A percentile compares a stretch with the other conserved stretches of the same genome.
Evolutionary conservation across 2,797 vertebrate genomes (phyloP).

Genomic region (Aulostomus chinensis): DNA sequence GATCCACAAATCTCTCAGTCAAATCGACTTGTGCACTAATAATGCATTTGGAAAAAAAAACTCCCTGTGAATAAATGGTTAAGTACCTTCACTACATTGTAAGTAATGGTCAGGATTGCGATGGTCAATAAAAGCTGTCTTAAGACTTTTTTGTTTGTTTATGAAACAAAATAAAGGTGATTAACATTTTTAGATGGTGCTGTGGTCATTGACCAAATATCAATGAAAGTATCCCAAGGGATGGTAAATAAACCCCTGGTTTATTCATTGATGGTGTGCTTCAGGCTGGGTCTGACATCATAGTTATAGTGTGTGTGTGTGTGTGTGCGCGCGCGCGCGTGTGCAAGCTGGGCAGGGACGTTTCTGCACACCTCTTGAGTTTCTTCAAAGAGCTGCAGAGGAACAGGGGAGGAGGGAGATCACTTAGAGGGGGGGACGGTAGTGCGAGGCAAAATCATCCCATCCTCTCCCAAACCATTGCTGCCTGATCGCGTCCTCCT

Average conservation of each 20-base stretch:
- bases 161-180: constrained; percentile 76
- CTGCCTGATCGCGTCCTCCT: constrained; percentile 27
- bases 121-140: constrained; percentile 80
- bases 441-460: constrained; percentile 53
- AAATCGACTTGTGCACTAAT: constrained; percentile 83
- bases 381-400: constrained; percentile 75
- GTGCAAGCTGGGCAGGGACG: constrained; percentile 47
- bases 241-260: too few species aligned
- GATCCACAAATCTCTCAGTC: constrained; percentile 82
- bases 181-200: constrained; percentile 70
- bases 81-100: constrained; percentile 49
- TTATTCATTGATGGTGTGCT: too few species aligned
- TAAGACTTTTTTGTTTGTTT: constrained; percentile 83
- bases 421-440: constrained; percentile 18
- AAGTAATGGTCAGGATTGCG: constrained; percentile 57
- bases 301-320: constrained; percentile 23
- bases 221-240: background rate
- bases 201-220: constrained; percentile 55
- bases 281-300: constrained; percentile 20
- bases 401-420: constrained; percentile 59
- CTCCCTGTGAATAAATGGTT: constrained; percentile 39
- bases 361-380: constrained; percentile 72
- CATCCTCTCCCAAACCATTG: constrained; percentile 39
- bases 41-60: constrained; percentile 45
- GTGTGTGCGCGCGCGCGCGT: constrained; percentile 26